These are phyloP conservation scores for Theonella swinhoei DNA, from an alignment of 37 sponge, comb jelly and placozoan genomes.

Conservation along the genomic window DNA sequence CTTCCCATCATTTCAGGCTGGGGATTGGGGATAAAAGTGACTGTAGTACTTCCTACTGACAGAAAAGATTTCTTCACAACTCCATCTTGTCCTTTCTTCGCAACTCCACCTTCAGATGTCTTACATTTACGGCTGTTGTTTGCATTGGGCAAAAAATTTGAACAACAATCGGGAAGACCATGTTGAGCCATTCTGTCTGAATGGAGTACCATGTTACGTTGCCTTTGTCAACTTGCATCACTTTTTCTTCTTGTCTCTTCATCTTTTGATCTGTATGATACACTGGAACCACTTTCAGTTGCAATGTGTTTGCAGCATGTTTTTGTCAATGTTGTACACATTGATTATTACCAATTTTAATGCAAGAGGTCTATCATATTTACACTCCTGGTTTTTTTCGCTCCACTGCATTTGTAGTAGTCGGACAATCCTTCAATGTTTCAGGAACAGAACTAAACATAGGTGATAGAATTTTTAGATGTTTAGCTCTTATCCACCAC, in stretches of 20 bases:
- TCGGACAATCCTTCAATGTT: not conserved
- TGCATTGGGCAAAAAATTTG: not conserved
- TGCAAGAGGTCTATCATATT: not conserved
- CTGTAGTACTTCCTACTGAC: not conserved
- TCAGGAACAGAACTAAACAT: not conserved
- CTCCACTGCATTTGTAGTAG: constrained; percentile 41
- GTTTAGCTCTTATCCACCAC: constrained; percentile 12
- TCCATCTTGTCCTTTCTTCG: not conserved
- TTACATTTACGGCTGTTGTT: no score
- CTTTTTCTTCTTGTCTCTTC: constrained; percentile 1
- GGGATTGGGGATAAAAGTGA: no score
- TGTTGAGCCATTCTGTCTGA: not conserved
- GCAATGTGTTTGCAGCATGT: constrained; percentile 27
- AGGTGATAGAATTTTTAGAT: constrained; percentile 7
- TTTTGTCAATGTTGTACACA: constrained; percentile 34
- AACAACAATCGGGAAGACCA: constrained; percentile 20
- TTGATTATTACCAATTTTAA: constrained; percentile 25
- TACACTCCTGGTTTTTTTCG: constrained; percentile 28
- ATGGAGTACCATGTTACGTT: not conserved
- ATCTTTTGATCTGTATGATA: constrained; percentile 19
- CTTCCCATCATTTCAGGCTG: no score
- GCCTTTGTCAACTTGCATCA: not conserved
- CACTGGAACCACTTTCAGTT: constrained; percentile 9
- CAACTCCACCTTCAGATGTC: no score
- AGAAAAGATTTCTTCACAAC: not conserved